Conservation (phyloP, 2,888 invertebrate genomes). For the Hirtodrosophila alboralis region DNA sequence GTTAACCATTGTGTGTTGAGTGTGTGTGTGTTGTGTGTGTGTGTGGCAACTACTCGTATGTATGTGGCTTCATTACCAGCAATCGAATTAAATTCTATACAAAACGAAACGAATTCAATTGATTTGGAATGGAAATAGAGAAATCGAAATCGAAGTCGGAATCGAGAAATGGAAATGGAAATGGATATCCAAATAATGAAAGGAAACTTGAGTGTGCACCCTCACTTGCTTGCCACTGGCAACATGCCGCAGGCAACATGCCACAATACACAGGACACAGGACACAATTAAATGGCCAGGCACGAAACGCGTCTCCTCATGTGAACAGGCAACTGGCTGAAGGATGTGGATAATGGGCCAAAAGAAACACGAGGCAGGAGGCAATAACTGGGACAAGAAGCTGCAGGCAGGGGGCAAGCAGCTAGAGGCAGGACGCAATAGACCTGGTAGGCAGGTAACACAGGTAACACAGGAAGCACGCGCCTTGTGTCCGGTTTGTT, state of each 20-base stretch:
- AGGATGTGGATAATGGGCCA: constrained; percentile 6
- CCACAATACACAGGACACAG: no score
- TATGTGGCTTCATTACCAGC: constrained; percentile 44
- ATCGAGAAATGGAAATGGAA: constrained; percentile 26
- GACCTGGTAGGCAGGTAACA: no score
- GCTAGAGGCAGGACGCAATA: no score
- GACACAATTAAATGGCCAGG: constrained; percentile 61
- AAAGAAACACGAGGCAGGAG: background rate
- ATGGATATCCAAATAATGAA: constrained; percentile 42
- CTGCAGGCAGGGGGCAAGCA: background rate
- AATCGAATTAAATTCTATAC: constrained; percentile 32
- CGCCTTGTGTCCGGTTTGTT: constrained; percentile 11
- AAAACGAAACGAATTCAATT: constrained; percentile 11
- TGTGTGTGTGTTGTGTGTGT: no score
- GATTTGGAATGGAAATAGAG: constrained; percentile 19
- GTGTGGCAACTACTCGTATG: constrained; percentile 8
- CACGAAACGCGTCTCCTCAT: constrained; percentile 36
- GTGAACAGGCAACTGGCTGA: constrained; percentile 12
- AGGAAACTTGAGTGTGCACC: constrained; percentile 12
- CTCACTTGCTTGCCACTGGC: constrained; percentile 19
- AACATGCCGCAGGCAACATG: no score
- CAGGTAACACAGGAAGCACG: background rate
- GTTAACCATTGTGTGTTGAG: constrained; percentile 63
- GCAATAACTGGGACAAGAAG: background rate
- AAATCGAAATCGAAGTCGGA: constrained; percentile 28